Conservation (phyloP, 2,113 vertebrate genomes). For the Leuciscus idus region DNA sequence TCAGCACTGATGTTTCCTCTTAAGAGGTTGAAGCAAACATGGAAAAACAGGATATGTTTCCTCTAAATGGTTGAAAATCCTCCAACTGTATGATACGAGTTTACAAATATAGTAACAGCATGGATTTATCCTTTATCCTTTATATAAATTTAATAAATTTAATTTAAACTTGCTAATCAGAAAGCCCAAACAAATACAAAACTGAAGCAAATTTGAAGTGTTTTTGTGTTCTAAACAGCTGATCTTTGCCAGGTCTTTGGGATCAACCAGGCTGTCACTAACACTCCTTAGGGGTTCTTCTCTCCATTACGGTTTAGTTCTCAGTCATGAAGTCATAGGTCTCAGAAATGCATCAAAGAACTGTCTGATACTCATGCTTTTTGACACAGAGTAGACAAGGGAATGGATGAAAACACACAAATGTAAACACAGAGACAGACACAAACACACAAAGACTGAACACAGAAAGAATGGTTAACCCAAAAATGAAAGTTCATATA, state of each 20-base stretch:
- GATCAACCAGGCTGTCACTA: constrained; percentile 56
- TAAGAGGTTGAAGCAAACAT: neutral
- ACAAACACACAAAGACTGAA: constrained; percentile 5
- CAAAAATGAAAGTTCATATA: neutral
- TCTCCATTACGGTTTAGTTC: constrained; percentile 45
- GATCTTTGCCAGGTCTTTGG: constrained; percentile 59
- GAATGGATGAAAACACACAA: neutral
- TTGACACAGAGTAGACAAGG: constrained; percentile 44
- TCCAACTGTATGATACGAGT: neutral
- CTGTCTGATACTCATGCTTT: constrained; percentile 60
- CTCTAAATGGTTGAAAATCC: neutral
- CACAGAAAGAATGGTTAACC: neutral
- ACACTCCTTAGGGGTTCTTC: constrained; percentile 64
- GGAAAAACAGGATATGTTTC: neutral
- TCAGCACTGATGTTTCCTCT: neutral
- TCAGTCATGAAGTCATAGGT: constrained; percentile 46
- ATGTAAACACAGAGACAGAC: neutral
- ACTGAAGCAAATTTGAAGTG: constrained; percentile 49
- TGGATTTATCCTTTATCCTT: neutral
- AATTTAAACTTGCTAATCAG: neutral
- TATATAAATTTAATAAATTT: neutral
- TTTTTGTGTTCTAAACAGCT: constrained; percentile 64
- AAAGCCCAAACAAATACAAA: neutral
- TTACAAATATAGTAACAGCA: neutral
- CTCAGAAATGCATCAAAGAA: constrained; percentile 60